These are phyloP conservation scores for Emmelina monodactyla DNA, from an alignment of 2,888 invertebrate genomes.

Conservation along the genomic window DNA sequence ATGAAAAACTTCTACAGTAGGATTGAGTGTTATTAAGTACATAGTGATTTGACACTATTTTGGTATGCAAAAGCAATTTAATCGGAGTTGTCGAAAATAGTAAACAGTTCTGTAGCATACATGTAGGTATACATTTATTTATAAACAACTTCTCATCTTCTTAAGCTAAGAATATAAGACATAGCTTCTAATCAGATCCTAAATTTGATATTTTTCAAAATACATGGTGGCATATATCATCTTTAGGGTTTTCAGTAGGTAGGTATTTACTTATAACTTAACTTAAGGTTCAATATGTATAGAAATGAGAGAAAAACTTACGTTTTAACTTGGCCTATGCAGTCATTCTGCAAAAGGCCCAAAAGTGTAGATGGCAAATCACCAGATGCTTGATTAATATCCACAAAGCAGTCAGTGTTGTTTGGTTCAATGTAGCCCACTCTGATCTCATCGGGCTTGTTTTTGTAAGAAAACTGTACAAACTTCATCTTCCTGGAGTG, in stretches of 20 bases:
- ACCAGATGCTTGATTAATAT: constrained; percentile 68
- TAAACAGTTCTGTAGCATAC: no score
- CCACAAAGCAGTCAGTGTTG: constrained; percentile 60
- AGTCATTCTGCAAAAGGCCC: constrained; percentile 44
- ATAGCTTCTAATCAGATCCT: background rate
- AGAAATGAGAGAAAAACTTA: constrained; percentile 22
- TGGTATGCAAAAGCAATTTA: no score
- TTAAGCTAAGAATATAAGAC: background rate
- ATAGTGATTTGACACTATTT: no score
- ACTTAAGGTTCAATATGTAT: constrained; percentile 3
- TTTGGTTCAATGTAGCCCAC: constrained; percentile 73
- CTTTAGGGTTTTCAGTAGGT: background rate
- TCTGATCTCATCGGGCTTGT: constrained; percentile 66
- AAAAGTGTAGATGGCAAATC: constrained; percentile 44
- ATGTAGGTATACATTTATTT: no score
- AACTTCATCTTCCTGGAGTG: constrained; percentile 67
- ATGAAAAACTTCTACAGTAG: background rate
- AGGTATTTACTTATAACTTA: background rate
- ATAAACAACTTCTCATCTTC: no score
- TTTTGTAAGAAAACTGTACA: constrained; percentile 70
- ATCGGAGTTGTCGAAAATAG: no score
- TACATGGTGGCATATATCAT: no score
- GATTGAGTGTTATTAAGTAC: background rate
- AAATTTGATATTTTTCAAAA: background rate
- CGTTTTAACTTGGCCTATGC: constrained; percentile 32